phyloP scores from a whole-genome alignment of 2,113 vertebrate species.

The Phodopus roborovskii region DNA sequence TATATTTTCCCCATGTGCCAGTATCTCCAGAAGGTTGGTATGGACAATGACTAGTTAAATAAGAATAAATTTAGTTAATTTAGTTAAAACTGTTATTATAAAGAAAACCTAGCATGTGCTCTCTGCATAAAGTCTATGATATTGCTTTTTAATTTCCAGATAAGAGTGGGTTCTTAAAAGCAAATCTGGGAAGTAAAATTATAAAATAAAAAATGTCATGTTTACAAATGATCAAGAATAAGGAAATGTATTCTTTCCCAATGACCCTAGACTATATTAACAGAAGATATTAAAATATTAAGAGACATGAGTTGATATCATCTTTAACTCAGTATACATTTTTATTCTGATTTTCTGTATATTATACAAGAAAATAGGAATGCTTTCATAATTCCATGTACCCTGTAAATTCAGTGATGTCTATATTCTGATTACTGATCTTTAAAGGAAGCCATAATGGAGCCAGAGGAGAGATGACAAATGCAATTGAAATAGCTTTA shows the following conservation, averaged over 20 bases:
- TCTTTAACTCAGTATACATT: slow-evolving; percentile 30
- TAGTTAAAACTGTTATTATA: background rate
- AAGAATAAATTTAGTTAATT: slow-evolving; percentile 17
- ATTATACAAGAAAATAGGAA: slow-evolving; percentile 12
- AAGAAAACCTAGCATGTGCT: background rate
- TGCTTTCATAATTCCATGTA: background rate
- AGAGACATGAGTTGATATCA: background rate
- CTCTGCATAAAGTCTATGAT: background rate
- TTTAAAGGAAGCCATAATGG: slow-evolving; percentile 12
- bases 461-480: background rate
- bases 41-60: background rate
- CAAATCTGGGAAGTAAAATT: slow-evolving; percentile 48
- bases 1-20: background rate
- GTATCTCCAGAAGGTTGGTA: background rate
- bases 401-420: background rate
- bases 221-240: slow-evolving; percentile 41
- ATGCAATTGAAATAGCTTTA: background rate
- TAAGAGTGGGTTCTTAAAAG: background rate
- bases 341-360: slow-evolving; percentile 5
- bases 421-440: background rate
- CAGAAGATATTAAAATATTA: slow-evolving; percentile 13
- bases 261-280: slow-evolving; percentile 5
- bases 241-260: background rate
- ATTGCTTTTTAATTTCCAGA: background rate
- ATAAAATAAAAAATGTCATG: slow-evolving; percentile 17